Evolutionary conservation across 2,113 vertebrate genomes (phyloP).

Genomic region (Microtus pennsylvanicus): DNA sequence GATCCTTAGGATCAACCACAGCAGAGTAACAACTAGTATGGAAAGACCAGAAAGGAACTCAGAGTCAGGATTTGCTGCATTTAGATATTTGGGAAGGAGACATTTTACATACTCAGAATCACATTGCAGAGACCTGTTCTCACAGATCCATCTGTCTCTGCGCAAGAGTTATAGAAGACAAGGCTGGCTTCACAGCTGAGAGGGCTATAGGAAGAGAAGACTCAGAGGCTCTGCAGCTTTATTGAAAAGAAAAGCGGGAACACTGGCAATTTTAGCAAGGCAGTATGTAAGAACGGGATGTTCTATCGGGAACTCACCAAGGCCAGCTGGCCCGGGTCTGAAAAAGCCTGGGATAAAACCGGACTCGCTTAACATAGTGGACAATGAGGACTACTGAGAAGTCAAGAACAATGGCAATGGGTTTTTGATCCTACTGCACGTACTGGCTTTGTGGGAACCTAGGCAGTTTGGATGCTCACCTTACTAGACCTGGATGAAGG

Average conservation of each 20-base stretch:
- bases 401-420: too few relatives aligned
- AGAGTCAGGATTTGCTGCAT: background rate
- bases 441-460: too few relatives aligned
- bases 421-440: too few relatives aligned
- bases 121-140: background rate
- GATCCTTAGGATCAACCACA: background rate
- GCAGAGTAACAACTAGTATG: background rate
- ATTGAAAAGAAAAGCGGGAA: background rate
- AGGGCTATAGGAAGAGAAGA: constrained; percentile 10
- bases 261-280: too few relatives aligned
- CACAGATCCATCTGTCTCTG: background rate
- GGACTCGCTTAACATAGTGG: too few relatives aligned
- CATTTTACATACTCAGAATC: background rate
- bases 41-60: background rate
- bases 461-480: too few relatives aligned
- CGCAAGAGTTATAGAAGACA: background rate
- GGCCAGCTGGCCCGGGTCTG: too few relatives aligned
- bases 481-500: too few relatives aligned
- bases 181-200: constrained; percentile 22
- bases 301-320: too few relatives aligned
- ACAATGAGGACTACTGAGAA: too few relatives aligned
- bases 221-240: background rate
- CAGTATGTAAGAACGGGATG: too few relatives aligned
- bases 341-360: too few relatives aligned
- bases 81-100: background rate